Evolutionary conservation across 2,888 invertebrate genomes (phyloP).

Genomic region (Hylaea fasciaria): DNA sequence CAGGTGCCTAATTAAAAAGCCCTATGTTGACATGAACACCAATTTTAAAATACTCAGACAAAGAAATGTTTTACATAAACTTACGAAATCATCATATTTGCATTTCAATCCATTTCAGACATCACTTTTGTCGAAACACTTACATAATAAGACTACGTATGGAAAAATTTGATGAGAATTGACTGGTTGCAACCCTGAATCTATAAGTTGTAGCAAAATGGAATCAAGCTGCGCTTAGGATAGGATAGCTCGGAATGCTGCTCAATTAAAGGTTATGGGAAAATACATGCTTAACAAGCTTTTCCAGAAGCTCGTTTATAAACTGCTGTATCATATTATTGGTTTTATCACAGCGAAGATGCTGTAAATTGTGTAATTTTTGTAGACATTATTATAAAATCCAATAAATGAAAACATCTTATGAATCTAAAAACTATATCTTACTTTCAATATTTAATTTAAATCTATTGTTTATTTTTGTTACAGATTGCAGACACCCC

Average conservation of each 20-base stretch:
- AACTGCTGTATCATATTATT: neutral
- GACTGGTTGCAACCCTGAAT: slow-evolving; percentile 6
- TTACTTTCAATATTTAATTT: neutral
- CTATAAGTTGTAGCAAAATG: slow-evolving; percentile 11
- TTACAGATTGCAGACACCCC: slow-evolving; percentile 36
- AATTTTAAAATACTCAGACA: too few relatives aligned
- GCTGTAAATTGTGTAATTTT: too few relatives aligned
- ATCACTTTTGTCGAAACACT: too few relatives aligned
- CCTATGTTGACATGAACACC: too few relatives aligned
- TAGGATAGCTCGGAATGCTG: slow-evolving; percentile 25
- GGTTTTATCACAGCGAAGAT: too few relatives aligned
- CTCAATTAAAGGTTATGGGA: slow-evolving; percentile 22
- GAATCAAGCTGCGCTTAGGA: slow-evolving; percentile 15
- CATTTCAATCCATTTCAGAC: too few relatives aligned
- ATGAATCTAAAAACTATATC: neutral
- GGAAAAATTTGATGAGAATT: neutral
- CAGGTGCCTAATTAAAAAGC: too few relatives aligned
- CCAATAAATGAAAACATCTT: neutral
- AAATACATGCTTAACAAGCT: slow-evolving; percentile 4
- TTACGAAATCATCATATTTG: too few relatives aligned
- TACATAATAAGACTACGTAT: too few relatives aligned
- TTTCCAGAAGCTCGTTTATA: neutral
- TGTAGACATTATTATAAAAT: too few relatives aligned
- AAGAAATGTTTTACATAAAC: too few relatives aligned
- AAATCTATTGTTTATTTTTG: slow-evolving; percentile 16